Evolutionary conservation across 2,797 vertebrate species (phyloP), one percentile per base, ranked within the genome.

Genomic region (Echeneis naucrates): DNA sequence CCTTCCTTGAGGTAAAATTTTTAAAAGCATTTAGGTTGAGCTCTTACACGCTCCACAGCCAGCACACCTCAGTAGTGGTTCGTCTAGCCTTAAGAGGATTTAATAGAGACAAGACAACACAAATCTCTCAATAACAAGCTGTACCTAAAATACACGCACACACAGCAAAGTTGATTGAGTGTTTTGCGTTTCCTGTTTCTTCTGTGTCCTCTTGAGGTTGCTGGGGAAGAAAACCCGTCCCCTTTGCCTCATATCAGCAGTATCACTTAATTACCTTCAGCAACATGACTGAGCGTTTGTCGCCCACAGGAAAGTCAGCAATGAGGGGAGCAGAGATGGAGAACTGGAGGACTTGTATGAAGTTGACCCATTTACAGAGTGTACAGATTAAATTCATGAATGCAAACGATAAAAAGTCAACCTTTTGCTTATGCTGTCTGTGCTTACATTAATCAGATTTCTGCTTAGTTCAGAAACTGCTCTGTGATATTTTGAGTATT

Each of bases 1-100:
- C 95, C 96, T 24, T 95, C 94, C 81, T 88, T 95, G 93, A 96
- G 96, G 96, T 97, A 95, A 94, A 74, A 23, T 37, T 85, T 65
- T 54, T 24, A 30, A 52, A 53, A 67, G 63, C 58, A 13, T 61
- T 58, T 38, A 76, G 70, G 37, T 42, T 61, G 33, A 77, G 75
- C 85, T 80, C 51, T 23, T 48, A 23, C 45, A 48, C 6, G 33
- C 75, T 83, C 75, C 60, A 60, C 47, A 64, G 30, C 37, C 8
- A 63, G 68, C 24, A 8, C 67, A 67, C 74, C 82, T 83, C 82
- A 84, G 81, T 69, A n/a, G 59, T 60, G 80, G 78, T 83, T 84
- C 77, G 72, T 78, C 78, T 69, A 37, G 35, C 62, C 73, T 66
- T 81, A 84, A 87, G 76, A 88, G 81, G 86, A 89, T 88, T 87